Base-by-base conservation (phyloP, 2,797 vertebrate species). In the Limosa lapponica region DNA sequence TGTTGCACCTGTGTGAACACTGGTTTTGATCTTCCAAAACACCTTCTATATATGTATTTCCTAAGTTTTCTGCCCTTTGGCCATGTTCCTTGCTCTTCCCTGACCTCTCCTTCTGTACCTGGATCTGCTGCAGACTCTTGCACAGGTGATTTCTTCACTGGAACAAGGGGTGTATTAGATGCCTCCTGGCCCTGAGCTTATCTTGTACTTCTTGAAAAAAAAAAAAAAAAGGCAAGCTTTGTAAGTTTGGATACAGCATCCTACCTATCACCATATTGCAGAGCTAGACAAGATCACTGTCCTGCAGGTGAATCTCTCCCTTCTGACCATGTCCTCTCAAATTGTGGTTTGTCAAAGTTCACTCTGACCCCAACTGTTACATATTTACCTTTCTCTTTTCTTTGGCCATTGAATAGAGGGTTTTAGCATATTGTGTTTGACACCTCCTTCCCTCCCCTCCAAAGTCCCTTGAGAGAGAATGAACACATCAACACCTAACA, bases 401-500 rank as follows among this genome's bases (percentile, higher is more conserved):
- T 61, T 58, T 37, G 49, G 24, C 44, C 34, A 89, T 79, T 70
- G 62, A 82, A 71, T 11, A 39, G 34, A 66, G 24, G 25, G 48
- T 57, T 48, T 80, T 48, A 57, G 43, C 51, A 52, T 57, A 51
- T 79, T 8, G 22, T 46, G 58, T 46, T 71, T 71, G 87, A 80
- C 78, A 75, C 34, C 41, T 46, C 8, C 8, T 66, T 25, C 37
- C n/a, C 78, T 54, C 13, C 37, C 37, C 15, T 61, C 73, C 24
- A 4, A 34, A 44, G 72, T 75, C 92, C 73, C 82, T 67, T 54
- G 82, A 57, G 82, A 87, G 64, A 54, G 54, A 75, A 80, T 55
- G 85, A 89, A 59, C 49, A 48, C 64, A 72, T 91, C 89, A 87
- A 86, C 89, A 83, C 72, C 69, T 75, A 66, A 24, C 28, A 16